Base-by-base conservation (phyloP, 2,888 invertebrate genomes). In the Neria commutata region DNA sequence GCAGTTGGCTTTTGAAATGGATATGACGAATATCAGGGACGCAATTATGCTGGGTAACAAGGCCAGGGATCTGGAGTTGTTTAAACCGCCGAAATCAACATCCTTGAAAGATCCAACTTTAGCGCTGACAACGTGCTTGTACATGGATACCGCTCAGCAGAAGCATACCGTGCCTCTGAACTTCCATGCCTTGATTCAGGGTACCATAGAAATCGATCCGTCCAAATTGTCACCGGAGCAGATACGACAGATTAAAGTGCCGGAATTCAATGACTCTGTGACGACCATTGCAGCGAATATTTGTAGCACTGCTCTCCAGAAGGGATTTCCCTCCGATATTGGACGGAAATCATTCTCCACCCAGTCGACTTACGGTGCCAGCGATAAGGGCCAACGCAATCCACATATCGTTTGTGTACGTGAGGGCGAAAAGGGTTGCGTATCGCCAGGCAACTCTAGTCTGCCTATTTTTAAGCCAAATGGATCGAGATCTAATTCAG, bases 1-100 rank as follows among this genome's bases (percentile, higher is more conserved):
- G 75, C 66, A 78, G 14, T 45, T 76, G 51, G 70, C 75, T 4
- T 76, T 78, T 5, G 74, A 78, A 46, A 75, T 76, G 76, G 69
- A 78, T 19, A 72, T 77, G 72, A 70, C 73, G 1, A 73, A 69
- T 54, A 62, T 77, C 2, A 66, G 63, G 1, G 69, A 75, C 34
- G 74, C 72, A 0, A 54, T 78, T n/a, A 25, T 61, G 3, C 55
- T 50, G 10, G 56, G 60, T 34, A 49, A 52, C 1, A 19, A n/a
- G 1, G 46, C 23, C 6, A 24, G 16, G 6, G 16, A 52, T 10
- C 5, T 24, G 17, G 11, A 11, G 8, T 21, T 29, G 33, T 17
- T n/a, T n/a, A n/a, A n/a, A n/a, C n/a, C n/a, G n/a, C 8, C 19
- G 6, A 16, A 17, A n/a, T 23, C 33, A 11, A 29, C 11, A n/a